phyloP scores from a whole-genome alignment of 2,888 invertebrate genomes.

The Pandemis corylana region DNA sequence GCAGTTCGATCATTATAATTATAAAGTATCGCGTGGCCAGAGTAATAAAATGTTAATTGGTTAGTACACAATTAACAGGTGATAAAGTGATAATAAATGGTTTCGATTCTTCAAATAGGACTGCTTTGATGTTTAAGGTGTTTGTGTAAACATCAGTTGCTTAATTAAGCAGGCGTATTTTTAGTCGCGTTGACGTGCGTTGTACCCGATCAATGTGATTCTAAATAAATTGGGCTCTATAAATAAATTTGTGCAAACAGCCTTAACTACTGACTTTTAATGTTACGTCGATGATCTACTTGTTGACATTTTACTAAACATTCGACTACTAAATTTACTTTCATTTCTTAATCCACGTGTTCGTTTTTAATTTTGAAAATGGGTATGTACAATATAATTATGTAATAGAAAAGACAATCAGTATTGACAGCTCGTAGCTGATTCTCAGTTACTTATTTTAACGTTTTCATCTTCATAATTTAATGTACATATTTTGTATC shows the following conservation, averaged over 20 bases:
- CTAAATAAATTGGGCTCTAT: background rate
- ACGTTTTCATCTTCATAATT: too few relatives aligned
- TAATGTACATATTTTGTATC: too few relatives aligned
- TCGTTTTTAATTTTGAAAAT: too few relatives aligned
- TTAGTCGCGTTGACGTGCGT: background rate
- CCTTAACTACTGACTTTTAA: background rate
- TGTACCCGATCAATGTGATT: background rate
- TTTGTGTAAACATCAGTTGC: conserved; percentile 10
- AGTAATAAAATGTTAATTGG: conserved; percentile 35
- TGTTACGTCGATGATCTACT: background rate
- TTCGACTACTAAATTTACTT: background rate
- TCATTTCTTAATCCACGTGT: too few relatives aligned
- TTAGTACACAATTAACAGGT: conserved; percentile 23
- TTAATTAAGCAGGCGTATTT: background rate
- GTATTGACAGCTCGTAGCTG: too few relatives aligned
- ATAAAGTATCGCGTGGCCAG: conserved; percentile 18
- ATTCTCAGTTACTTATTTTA: too few relatives aligned
- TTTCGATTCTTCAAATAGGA: background rate
- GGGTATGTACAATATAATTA: too few relatives aligned
- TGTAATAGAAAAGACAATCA: too few relatives aligned
- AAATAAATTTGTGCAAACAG: background rate
- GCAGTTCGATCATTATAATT: conserved; percentile 28
- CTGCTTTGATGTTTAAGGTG: background rate
- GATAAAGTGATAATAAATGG: conserved; percentile 30
- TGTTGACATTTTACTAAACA: background rate